Conservation (phyloP, 2,113 vertebrate species). For the Anoplopoma fimbria region DNA sequence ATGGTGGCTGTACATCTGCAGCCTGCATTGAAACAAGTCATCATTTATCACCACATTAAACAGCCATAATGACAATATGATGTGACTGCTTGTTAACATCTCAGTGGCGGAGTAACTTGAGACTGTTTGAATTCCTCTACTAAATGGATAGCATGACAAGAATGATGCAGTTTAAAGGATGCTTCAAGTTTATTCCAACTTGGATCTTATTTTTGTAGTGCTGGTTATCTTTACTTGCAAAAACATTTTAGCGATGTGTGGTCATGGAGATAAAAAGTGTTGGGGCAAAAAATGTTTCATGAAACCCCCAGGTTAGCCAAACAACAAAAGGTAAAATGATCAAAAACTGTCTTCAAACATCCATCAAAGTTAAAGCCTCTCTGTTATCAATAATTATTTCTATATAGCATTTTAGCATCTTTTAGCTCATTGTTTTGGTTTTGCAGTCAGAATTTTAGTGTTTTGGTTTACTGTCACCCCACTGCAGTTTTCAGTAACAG, state of each 20-base stretch:
- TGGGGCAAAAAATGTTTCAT: background rate
- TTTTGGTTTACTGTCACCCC: background rate
- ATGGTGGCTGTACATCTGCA: constrained; percentile 3
- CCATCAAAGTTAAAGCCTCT: background rate
- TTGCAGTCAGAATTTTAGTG: background rate
- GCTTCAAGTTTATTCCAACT: background rate
- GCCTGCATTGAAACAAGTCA: constrained; percentile 2
- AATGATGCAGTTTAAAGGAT: background rate
- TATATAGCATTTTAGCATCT: background rate
- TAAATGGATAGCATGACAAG: background rate
- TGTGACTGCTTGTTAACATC: constrained; percentile 22
- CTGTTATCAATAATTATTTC: background rate
- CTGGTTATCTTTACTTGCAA: no score
- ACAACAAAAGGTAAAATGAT: background rate
- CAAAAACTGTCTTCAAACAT: background rate
- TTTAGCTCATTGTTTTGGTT: background rate
- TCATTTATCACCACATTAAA: constrained; percentile 40
- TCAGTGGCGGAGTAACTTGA: background rate
- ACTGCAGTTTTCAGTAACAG: background rate
- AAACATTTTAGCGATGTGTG: background rate
- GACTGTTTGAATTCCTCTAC: background rate
- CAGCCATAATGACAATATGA: constrained; percentile 13
- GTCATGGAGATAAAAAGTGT: background rate
- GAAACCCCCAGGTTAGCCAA: background rate
- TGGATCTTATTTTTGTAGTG: background rate